Evolutionary conservation across 1,140 invertebrate species (phyloP), one percentile per base, ranked within the genome.

Genomic region (Nebria ingens): DNA sequence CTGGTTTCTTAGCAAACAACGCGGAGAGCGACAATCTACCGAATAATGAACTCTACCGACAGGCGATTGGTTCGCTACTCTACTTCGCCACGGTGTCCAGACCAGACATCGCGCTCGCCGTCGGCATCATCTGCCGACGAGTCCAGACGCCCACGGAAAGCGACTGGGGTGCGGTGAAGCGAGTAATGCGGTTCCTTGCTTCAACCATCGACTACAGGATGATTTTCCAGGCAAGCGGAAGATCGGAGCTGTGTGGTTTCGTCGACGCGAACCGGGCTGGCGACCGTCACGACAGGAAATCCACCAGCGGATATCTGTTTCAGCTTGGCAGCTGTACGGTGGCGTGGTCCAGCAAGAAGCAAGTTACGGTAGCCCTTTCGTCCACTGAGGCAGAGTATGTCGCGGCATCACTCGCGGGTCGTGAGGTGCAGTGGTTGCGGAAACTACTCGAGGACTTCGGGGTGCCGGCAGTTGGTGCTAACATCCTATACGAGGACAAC

Each of bases 191-290:
- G 1, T 71, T 71, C 45, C 55, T 74, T 13, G 61, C 62, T 45
- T 56, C 62, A 55, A 67, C 69, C 54, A 52, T 13, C 11, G n/a
- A 62, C 21, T 21, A 56, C 1, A 60, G 60, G 19, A 52, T 62
- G 0, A 15, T 49, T 15, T 21, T 38, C 38, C 21, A 34, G 20
- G 13, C 17, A 9, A n/a, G 21, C 17, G 51, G 22, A 9, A 17
- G 21, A 6, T 11, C 17, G 6, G 11, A 55, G 6, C 53, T 54
- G 21, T 4, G 9, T 6, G 57, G 67, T 19, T 74, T 60, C 64
- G 67, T 66, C 11, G 72, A 74, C 61, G 61, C 71, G 2, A 68
- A 75, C 59, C 74, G 70, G 67, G 71, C 60, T 17, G 63, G 57
- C 4, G 61, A 69, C 40, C 57, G 4, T 3, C 15, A 58, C 11